Base-by-base conservation (phyloP, 2,888 invertebrate species). In the Ctena decussata region DNA sequence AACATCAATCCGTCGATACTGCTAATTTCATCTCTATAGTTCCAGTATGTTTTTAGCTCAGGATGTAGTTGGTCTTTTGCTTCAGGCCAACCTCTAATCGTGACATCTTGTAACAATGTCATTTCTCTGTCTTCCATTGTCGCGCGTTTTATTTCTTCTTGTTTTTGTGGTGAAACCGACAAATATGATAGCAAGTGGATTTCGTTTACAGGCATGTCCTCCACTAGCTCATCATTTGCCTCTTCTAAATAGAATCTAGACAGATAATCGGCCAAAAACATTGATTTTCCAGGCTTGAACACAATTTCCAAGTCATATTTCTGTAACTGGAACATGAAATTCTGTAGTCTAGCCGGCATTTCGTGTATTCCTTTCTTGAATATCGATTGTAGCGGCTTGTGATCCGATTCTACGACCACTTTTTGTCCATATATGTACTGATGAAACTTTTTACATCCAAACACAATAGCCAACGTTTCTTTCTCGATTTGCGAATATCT, bases 401-500 rank as follows among this genome's bases (percentile, higher is more conserved):
- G 81, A 41, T 85, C 78, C n/a, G 57, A 46, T 71, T 85, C 81
- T 1, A 82, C 81, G n/a, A 74, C 0, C 24, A 84, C 69, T 21
- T 65, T 15, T 24, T 46, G 57, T 1, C 73, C 74, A 72, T 53
- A 84, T 1, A 80, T 35, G 35, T 82, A 85, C 24, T 81, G 78
- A 27, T 78, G 70, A 30, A 82, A 85, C 32, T 74, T 60, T 21
- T 24, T 77, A 69, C 81, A 85, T 0, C 77, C 79, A 53, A 70
- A 76, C 1, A 69, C 37, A 32, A 79, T 79, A 0, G 72, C 81
- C n/a, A 85, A 39, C 0, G 75, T 70, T n/a, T 76, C 82, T 37
- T 79, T 78, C 41, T 85, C 78, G 5, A 79, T 76, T 12, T 82
- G 82, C 0, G 82, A 46, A 69, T 79, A 85, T 30, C 49, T 65